Conservation (phyloP, 2,888 invertebrate species). For the Plusia festucae region DNA sequence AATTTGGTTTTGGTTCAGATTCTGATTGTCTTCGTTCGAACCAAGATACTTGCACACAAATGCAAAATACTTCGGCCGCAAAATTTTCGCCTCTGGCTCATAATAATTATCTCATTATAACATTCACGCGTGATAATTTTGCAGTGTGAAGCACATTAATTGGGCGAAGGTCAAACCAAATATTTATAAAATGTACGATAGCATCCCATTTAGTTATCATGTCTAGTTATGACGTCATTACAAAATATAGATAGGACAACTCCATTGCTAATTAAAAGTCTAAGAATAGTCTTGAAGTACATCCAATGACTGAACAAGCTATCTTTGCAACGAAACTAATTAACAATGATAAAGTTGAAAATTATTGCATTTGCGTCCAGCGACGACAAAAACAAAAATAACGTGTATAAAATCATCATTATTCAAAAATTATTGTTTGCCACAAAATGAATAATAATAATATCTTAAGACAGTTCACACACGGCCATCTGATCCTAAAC, state of each 20-base stretch:
- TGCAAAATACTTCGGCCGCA: too few relatives aligned
- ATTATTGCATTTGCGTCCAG: not conserved
- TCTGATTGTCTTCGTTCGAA: too few relatives aligned
- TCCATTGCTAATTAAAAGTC: constrained; percentile 31
- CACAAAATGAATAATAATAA: too few relatives aligned
- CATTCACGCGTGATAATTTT: too few relatives aligned
- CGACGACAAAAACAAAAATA: not conserved
- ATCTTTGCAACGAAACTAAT: constrained; percentile 11
- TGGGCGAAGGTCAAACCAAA: constrained; percentile 37
- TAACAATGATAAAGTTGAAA: constrained; percentile 1
- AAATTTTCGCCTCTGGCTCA: too few relatives aligned
- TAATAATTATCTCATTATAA: too few relatives aligned
- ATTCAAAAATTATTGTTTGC: not conserved
- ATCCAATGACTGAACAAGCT: constrained; percentile 9
- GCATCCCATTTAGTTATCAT: constrained; percentile 46
- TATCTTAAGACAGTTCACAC: too few relatives aligned
- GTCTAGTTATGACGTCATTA: constrained; percentile 13
- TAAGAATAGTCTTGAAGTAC: constrained; percentile 30
- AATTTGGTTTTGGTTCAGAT: too few relatives aligned
- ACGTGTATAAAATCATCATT: constrained; percentile 2
- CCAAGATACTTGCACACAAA: too few relatives aligned
- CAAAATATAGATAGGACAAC: constrained; percentile 41
- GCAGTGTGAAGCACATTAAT: not conserved
- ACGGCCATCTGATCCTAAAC: too few relatives aligned
- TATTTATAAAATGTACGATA: constrained; percentile 36